Conservation (phyloP, 2,113 vertebrate species). For the Campylomormyrus numenius region DNA sequence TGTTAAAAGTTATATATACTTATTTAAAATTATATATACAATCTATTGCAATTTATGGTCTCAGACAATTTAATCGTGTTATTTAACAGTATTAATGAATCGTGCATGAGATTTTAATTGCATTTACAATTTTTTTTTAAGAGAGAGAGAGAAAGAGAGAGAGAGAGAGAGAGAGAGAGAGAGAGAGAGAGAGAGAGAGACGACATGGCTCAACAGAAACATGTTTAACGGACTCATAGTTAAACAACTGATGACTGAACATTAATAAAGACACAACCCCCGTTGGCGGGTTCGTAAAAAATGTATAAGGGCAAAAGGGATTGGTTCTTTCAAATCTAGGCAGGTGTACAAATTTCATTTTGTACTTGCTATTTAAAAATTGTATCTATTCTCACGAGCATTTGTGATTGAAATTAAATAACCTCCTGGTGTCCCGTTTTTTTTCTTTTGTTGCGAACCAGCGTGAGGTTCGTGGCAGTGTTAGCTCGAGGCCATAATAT, state of each 20-base stretch:
- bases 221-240: conserved; percentile 34
- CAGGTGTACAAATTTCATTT: conserved; percentile 57
- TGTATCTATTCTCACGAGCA: conserved; percentile 50
- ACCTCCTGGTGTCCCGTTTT: conserved; percentile 65
- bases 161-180: background rate
- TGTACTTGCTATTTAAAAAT: conserved; percentile 47
- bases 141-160: background rate
- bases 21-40: conserved; percentile 17
- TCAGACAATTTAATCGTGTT: conserved; percentile 69
- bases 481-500: conserved; percentile 68
- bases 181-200: background rate
- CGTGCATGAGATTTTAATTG: conserved; percentile 61
- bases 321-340: conserved; percentile 33
- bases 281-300: conserved; percentile 17
- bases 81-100: conserved; percentile 56
- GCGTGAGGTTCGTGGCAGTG: conserved; percentile 60
- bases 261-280: conserved; percentile 18
- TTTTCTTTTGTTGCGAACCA: conserved; percentile 63
- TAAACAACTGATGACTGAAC: conserved; percentile 33
- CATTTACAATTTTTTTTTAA: conserved; percentile 51
- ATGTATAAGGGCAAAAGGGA: conserved; percentile 16
- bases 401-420: conserved; percentile 65
- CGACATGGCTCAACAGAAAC: conserved; percentile 20
- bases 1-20: conserved; percentile 18
- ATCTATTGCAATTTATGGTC: conserved; percentile 57